Conservation (phyloP, 2,888 invertebrate genomes). For the Andrena fulva region DNA sequence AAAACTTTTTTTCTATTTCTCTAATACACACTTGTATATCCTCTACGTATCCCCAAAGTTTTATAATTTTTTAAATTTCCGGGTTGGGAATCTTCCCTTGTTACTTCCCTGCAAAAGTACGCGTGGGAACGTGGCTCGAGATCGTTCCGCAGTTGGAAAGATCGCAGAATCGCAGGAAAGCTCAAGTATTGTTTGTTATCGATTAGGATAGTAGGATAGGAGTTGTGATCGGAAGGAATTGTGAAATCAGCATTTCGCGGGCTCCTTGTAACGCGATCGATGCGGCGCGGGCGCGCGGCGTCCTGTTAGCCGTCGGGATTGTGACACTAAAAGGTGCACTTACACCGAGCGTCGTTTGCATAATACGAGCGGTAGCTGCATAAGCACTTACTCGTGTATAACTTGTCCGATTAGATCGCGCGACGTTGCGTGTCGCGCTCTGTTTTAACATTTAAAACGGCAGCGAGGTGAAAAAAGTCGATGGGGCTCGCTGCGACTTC, state of each 20-base stretch:
- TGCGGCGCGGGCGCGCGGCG: slow-evolving; percentile 43
- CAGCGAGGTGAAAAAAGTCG: neutral
- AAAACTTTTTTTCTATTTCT: too few species aligned
- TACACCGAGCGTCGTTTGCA: slow-evolving; percentile 73
- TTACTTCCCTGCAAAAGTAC: neutral
- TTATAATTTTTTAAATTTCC: too few species aligned
- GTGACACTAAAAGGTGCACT: slow-evolving; percentile 72
- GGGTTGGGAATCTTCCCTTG: too few species aligned
- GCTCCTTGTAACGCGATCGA: slow-evolving; percentile 65
- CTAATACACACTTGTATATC: too few species aligned
- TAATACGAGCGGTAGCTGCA: slow-evolving; percentile 70
- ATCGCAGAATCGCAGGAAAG: neutral
- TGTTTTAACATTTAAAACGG: slow-evolving; percentile 48
- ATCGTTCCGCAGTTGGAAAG: too few species aligned
- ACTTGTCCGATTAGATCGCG: slow-evolving; percentile 71
- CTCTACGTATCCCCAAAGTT: too few species aligned
- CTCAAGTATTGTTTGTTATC: slow-evolving; percentile 26
- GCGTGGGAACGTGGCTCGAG: neutral
- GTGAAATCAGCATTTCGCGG: slow-evolving; percentile 63
- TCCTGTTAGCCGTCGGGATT: slow-evolving; percentile 63
- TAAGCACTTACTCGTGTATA: slow-evolving; percentile 69
- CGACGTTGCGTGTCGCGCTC: slow-evolving; percentile 42
- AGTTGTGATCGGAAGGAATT: slow-evolving; percentile 34
- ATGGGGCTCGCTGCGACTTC: neutral
- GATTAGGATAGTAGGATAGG: neutral